These are phyloP conservation scores for Dreissena rostriformis DNA, from an alignment of 1,140 invertebrate genomes.

Conservation along the genomic window DNA sequence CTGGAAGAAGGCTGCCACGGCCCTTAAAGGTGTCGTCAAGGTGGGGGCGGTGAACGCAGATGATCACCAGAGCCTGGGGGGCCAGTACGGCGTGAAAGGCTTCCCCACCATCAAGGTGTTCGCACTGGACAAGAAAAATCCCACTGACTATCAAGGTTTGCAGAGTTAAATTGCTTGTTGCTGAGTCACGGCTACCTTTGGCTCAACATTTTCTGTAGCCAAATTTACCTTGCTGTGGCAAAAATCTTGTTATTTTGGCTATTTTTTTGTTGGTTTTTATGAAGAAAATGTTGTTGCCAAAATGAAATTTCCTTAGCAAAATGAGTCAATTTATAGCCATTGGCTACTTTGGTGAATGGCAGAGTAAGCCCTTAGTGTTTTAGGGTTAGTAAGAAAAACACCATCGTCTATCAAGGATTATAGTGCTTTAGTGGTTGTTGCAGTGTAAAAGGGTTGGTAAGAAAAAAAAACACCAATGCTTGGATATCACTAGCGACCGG, in stretches of 20 bases:
- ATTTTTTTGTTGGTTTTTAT: background rate
- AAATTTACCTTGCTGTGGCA: background rate
- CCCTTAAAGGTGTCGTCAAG: conserved; percentile 97
- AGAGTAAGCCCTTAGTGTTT: too few relatives aligned
- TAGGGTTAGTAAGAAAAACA: too few relatives aligned
- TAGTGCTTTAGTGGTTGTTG: too few relatives aligned
- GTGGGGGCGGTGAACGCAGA: conserved; percentile 97
- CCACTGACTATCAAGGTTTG: conserved; percentile 91
- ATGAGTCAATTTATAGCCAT: too few relatives aligned
- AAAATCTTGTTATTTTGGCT: background rate
- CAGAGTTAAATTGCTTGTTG: conserved; percentile 10
- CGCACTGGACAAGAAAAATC: conserved; percentile 91
- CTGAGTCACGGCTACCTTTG: background rate
- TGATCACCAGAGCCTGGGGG: conserved; percentile 91
- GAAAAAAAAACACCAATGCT: too few relatives aligned
- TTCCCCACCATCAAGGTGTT: conserved; percentile 99
- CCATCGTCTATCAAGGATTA: too few relatives aligned
- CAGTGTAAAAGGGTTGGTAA: too few relatives aligned
- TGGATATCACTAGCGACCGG: too few relatives aligned
- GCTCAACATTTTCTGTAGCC: background rate
- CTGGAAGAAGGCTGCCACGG: conserved; percentile 96
- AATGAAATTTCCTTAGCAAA: too few relatives aligned
- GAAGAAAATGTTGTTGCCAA: background rate
- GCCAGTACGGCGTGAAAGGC: conserved; percentile 92
- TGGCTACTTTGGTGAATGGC: too few relatives aligned